Evolutionary conservation across 1,140 invertebrate genomes (phyloP).

Genomic region (Apis florea): DNA sequence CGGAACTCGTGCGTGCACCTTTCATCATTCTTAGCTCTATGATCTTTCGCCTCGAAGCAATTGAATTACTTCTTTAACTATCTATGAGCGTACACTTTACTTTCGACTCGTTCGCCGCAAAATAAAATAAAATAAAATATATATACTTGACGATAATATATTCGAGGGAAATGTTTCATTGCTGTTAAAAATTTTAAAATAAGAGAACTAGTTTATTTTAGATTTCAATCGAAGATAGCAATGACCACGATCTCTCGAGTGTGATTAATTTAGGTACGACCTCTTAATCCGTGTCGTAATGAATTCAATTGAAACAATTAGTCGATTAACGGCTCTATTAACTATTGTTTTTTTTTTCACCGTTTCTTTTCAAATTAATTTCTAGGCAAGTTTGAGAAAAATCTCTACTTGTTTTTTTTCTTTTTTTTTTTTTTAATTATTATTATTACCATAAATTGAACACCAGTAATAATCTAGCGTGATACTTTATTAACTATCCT

Average conservation of each 20-base stretch:
- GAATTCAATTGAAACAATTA: constrained; percentile 44
- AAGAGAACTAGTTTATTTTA: not conserved
- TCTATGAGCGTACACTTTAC: too few species aligned
- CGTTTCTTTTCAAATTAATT: not conserved
- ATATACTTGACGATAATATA: too few species aligned
- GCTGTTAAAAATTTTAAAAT: too few species aligned
- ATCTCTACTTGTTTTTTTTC: not conserved
- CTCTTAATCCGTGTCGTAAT: not conserved
- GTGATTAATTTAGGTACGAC: not conserved
- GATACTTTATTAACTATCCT: too few species aligned
- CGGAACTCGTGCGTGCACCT: constrained; percentile 20
- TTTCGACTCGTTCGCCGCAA: not conserved
- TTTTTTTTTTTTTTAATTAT: not conserved
- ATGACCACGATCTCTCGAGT: not conserved
- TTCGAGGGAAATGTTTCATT: too few species aligned
- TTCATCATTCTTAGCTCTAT: not conserved
- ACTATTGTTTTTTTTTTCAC: not conserved
- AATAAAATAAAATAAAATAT: too few species aligned
- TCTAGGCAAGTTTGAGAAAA: not conserved
- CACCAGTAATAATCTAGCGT: not conserved
- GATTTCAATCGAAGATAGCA: not conserved
- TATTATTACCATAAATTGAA: not conserved
- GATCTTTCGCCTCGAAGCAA: not conserved
- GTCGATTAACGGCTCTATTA: constrained; percentile 27
- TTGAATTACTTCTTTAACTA: not conserved